Percentiles rank a stretch among this genome's conserved stretches.
Evolutionary conservation across 2,113 vertebrate genomes (phyloP).

Genomic region (Rhinogobius similis): DNA sequence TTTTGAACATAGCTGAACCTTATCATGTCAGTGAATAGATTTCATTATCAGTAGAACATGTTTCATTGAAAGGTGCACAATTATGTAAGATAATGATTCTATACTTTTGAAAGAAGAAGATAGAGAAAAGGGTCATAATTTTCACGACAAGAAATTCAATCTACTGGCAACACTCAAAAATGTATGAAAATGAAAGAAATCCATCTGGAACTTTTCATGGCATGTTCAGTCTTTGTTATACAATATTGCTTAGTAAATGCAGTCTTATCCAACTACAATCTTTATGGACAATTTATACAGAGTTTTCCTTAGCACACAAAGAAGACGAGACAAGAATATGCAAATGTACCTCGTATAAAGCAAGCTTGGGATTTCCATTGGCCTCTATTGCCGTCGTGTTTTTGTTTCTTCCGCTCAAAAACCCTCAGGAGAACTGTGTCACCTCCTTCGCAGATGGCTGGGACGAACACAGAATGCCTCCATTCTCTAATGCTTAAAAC

Average conservation of each 20-base stretch:
- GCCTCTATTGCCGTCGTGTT: slow-evolving; percentile 32
- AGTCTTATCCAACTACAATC: slow-evolving; percentile 27
- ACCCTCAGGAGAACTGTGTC: slow-evolving; percentile 53
- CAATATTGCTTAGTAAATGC: slow-evolving; percentile 17
- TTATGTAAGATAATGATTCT: too few species aligned
- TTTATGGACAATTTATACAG: slow-evolving; percentile 42
- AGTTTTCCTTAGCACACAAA: slow-evolving; percentile 20
- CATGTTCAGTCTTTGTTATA: background rate
- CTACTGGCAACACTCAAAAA: background rate
- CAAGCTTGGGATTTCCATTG: slow-evolving; percentile 43
- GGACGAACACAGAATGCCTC: slow-evolving; percentile 46
- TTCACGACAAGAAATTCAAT: background rate
- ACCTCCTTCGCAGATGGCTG: slow-evolving; percentile 67
- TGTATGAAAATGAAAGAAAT: background rate
- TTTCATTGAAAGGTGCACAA: too few species aligned
- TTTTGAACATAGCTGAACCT: too few species aligned
- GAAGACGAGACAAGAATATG: slow-evolving; percentile 49
- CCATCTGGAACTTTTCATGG: background rate
- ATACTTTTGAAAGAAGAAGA: too few species aligned
- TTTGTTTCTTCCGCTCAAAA: slow-evolving; percentile 50
- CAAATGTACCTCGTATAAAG: slow-evolving; percentile 51
- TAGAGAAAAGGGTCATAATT: background rate
- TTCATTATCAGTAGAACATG: too few species aligned
- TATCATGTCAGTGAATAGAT: too few species aligned
- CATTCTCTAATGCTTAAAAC: slow-evolving; percentile 57